Percentiles rank a stretch among this genome's conserved stretches.
Evolutionary conservation across 2,888 invertebrate genomes (phyloP).

Genomic region (Spatulosminthurus flaviceps): DNA sequence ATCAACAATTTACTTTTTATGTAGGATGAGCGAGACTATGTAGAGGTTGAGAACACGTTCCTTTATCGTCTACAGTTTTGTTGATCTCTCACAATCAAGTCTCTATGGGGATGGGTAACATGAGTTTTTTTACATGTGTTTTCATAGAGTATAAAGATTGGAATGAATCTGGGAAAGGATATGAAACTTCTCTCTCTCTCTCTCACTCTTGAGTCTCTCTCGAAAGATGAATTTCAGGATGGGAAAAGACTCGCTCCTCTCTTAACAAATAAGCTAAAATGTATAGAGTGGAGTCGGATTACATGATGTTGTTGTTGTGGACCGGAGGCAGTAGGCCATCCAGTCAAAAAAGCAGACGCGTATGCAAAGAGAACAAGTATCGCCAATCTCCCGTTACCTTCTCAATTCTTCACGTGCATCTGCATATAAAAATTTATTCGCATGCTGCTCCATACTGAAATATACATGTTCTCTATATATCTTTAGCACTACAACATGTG

Average conservation of each 20-base stretch:
- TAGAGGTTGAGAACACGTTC: too few relatives aligned
- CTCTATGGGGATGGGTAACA: too few relatives aligned
- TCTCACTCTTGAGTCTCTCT: background rate
- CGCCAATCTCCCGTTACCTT: constrained; percentile 60
- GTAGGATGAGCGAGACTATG: background rate
- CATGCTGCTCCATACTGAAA: background rate
- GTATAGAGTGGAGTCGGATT: background rate
- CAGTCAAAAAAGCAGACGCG: constrained; percentile 49
- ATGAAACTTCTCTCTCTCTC: too few relatives aligned
- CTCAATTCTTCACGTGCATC: constrained; percentile 44
- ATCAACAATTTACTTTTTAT: constrained; percentile 1
- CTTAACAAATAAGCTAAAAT: constrained; percentile 16
- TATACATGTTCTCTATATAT: background rate
- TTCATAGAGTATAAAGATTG: too few relatives aligned
- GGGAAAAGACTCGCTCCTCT: background rate
- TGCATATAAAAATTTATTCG: background rate
- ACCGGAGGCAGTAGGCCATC: constrained; percentile 63
- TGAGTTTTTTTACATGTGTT: too few relatives aligned
- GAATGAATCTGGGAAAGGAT: too few relatives aligned
- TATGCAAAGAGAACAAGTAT: constrained; percentile 53
- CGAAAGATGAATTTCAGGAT: background rate
- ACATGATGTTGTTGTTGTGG: constrained; percentile 38
- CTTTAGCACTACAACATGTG: too few relatives aligned
- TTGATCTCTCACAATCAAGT: too few relatives aligned
- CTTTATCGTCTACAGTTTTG: too few relatives aligned